These are phyloP conservation scores for Perca schrenkii DNA, from an alignment of 2,113 vertebrate genomes.

Conservation along the genomic window DNA sequence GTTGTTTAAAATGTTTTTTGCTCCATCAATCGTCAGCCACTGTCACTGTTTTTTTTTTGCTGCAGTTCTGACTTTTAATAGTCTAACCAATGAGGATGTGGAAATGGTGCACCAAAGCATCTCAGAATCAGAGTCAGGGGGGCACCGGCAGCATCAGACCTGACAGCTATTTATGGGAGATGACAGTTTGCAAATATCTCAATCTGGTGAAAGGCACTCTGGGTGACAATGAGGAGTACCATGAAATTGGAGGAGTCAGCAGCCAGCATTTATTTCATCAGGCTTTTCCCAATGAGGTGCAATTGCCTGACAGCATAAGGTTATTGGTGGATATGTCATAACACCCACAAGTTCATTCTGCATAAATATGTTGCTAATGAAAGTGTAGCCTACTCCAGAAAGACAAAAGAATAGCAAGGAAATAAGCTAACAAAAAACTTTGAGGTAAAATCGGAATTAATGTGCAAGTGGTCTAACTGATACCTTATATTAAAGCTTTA, in stretches of 20 bases:
- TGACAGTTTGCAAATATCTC: conserved; percentile 99
- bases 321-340: conserved; percentile 78
- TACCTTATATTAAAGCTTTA: background rate
- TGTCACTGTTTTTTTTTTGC: conserved; percentile 51
- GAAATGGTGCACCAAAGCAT: conserved; percentile 64
- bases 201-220: conserved; percentile 91
- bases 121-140: conserved; percentile 76
- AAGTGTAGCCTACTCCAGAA: conserved; percentile 76
- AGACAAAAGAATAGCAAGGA: conserved; percentile 34
- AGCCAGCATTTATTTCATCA: conserved; percentile 96
- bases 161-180: conserved; percentile 96
- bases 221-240: conserved; percentile 90
- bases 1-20: conserved; percentile 62
- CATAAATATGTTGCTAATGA: conserved; percentile 84
- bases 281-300: conserved; percentile 88
- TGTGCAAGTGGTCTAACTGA: background rate
- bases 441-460: background rate
- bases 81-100: conserved; percentile 61
- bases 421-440: background rate
- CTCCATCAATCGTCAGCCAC: conserved; percentile 50
- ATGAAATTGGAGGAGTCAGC: conserved; percentile 96
- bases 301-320: conserved; percentile 88
- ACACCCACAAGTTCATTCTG: conserved; percentile 79
- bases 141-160: conserved; percentile 84
- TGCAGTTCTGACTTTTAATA: conserved; percentile 69